Base-by-base conservation (phyloP, 2,113 vertebrate species). In the Notarius lentiginosus region DNA sequence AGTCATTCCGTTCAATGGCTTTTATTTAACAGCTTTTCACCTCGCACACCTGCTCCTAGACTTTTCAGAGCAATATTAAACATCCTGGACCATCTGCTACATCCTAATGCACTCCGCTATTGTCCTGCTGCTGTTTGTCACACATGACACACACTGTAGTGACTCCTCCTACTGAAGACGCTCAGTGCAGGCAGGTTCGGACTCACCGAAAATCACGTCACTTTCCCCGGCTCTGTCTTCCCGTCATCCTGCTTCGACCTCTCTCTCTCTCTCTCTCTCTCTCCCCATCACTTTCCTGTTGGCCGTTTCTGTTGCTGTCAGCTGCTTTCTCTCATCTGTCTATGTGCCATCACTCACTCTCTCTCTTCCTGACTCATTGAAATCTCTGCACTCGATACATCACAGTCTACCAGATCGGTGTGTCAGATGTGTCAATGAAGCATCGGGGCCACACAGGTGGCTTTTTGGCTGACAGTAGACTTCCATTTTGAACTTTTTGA, bases 251-350 rank as follows among this genome's bases (percentile, higher is more conserved):
- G 72, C 49, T n/a, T 30, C 17, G 7, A 5, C 66, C 60, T 20
- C 20, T 86, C 72, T 73, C 65, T 63, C 81, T 84, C 80, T 66
- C 49, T 65, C 70, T 84, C 63, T 77, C 72, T 84, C 70, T 24
- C 17, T 18, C 60, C 63, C 49, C 55, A 60, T 79, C 84, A 55
- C 30, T 79, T 61, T 53, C 65, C 84, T n/a, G 58, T 24, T 80
- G 58, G 55, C 47, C 70, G 30, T 82, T 66, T 75, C 83, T 82
- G 79, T 85, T 68, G 60, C 66, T 88, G 87, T 88, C 87, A 86
- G 60, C 82, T 55, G 47, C 80, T 84, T 51, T 77, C 88, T 84
- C 58, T 89, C 80, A 89, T 86, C 70, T 22, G 63, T 84, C 76
- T 18, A 53, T 82, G 60, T 60, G 51, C 72, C 80, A 86, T 79